These are phyloP conservation scores for Ostrea denselamellosa DNA, from an alignment of 1,140 invertebrate species.

Conservation along the genomic window DNA sequence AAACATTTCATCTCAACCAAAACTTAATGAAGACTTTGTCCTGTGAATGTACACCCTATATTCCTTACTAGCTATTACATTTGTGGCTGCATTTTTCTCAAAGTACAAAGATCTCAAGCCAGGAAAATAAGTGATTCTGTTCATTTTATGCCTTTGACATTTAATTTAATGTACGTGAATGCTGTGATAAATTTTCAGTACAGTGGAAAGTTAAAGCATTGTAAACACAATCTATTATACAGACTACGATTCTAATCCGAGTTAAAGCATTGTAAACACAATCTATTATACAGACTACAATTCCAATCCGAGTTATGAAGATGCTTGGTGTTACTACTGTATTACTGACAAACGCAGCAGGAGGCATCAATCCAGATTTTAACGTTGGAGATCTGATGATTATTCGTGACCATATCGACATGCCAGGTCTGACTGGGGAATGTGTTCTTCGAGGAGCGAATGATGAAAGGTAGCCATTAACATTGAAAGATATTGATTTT, in stretches of 20 bases:
- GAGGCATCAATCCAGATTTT: constrained; percentile 91
- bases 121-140: neutral
- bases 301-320: constrained; percentile 97
- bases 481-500: constrained; percentile 7
- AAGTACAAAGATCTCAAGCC: no score
- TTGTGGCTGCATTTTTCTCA: no score
- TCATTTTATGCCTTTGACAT: neutral
- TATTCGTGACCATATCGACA: constrained; percentile 96
- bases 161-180: neutral
- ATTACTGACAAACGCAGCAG: constrained; percentile 96
- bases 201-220: no score
- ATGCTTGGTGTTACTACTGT: constrained; percentile 91
- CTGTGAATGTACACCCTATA: no score
- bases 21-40: no score
- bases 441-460: constrained; percentile 95
- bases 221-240: no score
- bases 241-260: constrained; percentile 95
- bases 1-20: no score
- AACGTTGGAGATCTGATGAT: constrained; percentile 97
- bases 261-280: no score
- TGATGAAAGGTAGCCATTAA: constrained; percentile 86
- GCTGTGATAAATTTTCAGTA: no score
- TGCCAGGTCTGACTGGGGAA: constrained; percentile 90
- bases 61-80: no score
- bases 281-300: constrained; percentile 88